These are phyloP conservation scores for Acanthosoma haemorrhoidale DNA, from an alignment of 2,888 invertebrate species.

Conservation along the genomic window DNA sequence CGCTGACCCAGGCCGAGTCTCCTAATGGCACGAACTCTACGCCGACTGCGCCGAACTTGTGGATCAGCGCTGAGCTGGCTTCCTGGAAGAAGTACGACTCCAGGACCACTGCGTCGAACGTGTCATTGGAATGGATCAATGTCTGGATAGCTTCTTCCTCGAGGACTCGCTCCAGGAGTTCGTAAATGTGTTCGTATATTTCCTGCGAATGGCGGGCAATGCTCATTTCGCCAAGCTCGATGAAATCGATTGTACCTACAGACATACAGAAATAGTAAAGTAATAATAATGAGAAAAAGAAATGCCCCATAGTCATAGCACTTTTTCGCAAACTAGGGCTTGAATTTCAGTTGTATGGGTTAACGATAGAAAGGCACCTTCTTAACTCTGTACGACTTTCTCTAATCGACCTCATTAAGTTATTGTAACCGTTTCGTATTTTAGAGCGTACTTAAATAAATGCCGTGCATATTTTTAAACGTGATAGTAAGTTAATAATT, in stretches of 20 bases:
- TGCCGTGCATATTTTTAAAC: no score
- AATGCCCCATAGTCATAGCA: no score
- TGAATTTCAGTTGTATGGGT: no score
- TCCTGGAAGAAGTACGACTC: slow-evolving; percentile 36
- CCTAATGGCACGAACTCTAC: slow-evolving; percentile 29
- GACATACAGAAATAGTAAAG: no score
- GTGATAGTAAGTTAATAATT: no score
- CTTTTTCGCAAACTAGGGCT: no score
- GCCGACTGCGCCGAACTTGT: slow-evolving; percentile 37
- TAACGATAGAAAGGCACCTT: no score
- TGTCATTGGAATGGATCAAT: slow-evolving; percentile 29
- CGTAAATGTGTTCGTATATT: not conserved
- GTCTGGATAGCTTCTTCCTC: not conserved
- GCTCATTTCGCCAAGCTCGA: not conserved
- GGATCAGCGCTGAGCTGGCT: slow-evolving; percentile 32
- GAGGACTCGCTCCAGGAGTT: not conserved
- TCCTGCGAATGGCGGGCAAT: not conserved
- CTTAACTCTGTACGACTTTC: no score
- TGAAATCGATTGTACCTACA: not conserved
- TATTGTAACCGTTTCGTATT: no score
- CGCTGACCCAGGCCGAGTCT: slow-evolving; percentile 33
- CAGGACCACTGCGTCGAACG: slow-evolving; percentile 33
- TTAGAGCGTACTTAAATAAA: no score
- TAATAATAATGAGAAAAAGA: no score
- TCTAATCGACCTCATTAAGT: no score